Evolutionary conservation across 2,113 vertebrate genomes (phyloP).

Genomic region (Microcebus jonahi): DNA sequence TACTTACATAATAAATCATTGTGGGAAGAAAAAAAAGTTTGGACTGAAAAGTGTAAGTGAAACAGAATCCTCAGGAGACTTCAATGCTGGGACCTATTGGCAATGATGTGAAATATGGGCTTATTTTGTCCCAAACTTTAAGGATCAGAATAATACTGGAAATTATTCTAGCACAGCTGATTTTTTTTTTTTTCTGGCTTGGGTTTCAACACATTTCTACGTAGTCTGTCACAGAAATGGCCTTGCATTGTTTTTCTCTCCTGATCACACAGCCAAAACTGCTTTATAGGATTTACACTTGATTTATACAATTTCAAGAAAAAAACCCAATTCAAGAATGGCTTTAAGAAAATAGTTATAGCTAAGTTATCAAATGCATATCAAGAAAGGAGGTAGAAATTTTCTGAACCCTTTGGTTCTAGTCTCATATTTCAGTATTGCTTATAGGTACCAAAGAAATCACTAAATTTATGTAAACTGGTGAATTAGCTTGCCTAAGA

Average conservation of each 20-base stretch:
- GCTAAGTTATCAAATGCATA: constrained; percentile 29
- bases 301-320: constrained; percentile 47
- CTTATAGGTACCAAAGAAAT: constrained; percentile 36
- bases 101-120: constrained; percentile 76
- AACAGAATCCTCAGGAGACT: constrained; percentile 68
- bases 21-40: constrained; percentile 80
- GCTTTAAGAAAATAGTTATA: constrained; percentile 27
- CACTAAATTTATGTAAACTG: background rate
- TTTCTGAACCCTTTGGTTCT: background rate
- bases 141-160: constrained; percentile 65
- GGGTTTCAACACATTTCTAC: background rate
- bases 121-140: constrained; percentile 74
- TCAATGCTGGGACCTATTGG: constrained; percentile 74
- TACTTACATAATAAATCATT: constrained; percentile 87
- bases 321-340: background rate
- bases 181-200: background rate
- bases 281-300: constrained; percentile 45
- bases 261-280: background rate
- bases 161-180: constrained; percentile 62
- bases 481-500: background rate
- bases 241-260: background rate
- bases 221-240: background rate
- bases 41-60: constrained; percentile 76
- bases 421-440: constrained; percentile 33
- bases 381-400: constrained; percentile 20